Base-by-base conservation (phyloP, 1,140 invertebrate genomes). In the Archivesica marissinica region DNA sequence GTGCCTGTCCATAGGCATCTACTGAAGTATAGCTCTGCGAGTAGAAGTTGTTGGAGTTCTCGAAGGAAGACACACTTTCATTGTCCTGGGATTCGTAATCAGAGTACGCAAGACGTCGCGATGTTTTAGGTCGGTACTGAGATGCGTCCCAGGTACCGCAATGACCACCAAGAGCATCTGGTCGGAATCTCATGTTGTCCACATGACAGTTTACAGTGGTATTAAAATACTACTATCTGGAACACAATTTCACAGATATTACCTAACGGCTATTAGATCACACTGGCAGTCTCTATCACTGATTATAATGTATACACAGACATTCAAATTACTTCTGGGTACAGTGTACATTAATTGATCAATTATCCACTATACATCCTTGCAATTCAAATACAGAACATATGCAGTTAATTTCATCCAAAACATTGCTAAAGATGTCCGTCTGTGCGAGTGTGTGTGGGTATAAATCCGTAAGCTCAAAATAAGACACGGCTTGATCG, bases 141-240 rank as follows among this genome's bases (percentile, higher is more conserved):
- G 80, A 83, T 13, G 68, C 75, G 50, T 83, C 80, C 80, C 80
- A 83, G 15, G 70, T 41, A 23, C 41, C 80, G 64, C 80, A 83
- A 30, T 83, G 38, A 20, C 80, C 80, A 41, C 80, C 80, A 44
- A 75, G 68, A 20, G 80, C 54, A 61, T 74, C 68, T 44, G 80
- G 80, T 20, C 80, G 50, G 64, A 83, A 83, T 47, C 54, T 83
- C 80, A 83, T 83, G 2, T 30, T 70, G 41, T 28, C 33, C 15
- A 20, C 28, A 47, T 47, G 4, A 2, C 44, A 72, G 23, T 28
- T 30, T 23, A 33, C 23, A 9, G 44, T 47, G 38, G 17, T 35
- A 64, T 35, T 35, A 15, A 64, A 3, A 33, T 35, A 64, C 59
- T n/a, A n/a, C n/a, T n/a, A n/a, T n/a, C n/a, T n/a, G n/a, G n/a